These are phyloP conservation scores for Druceiella hillmani DNA, from an alignment of 2,888 invertebrate species.

Conservation along the genomic window DNA sequence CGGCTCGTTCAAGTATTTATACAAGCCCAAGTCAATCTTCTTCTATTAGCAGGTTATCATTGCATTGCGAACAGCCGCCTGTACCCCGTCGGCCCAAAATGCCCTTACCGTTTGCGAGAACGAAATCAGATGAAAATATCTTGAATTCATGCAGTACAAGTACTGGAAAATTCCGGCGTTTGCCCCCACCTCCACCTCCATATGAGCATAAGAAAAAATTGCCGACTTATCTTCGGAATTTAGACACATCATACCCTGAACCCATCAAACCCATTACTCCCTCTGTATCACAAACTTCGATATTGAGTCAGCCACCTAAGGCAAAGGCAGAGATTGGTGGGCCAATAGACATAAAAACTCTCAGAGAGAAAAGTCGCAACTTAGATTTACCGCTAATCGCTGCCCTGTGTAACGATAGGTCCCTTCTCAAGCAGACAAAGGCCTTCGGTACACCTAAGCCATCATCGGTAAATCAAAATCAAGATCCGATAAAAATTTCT, in stretches of 20 bases:
- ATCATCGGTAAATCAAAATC: constrained; percentile 45
- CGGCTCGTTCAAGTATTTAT: constrained; percentile 57
- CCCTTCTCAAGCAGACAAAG: constrained; percentile 82
- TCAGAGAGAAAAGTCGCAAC: constrained; percentile 84
- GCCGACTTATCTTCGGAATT: too few species aligned
- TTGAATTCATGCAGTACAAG: constrained; percentile 54
- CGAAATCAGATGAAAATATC: constrained; percentile 79
- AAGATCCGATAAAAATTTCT: constrained; percentile 33
- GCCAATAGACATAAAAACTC: constrained; percentile 67
- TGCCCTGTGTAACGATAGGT: constrained; percentile 88
- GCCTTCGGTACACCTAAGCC: constrained; percentile 75
- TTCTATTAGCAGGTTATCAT: constrained; percentile 58
- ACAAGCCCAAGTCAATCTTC: constrained; percentile 49
- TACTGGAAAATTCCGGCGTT: constrained; percentile 46
- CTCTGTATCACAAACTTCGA: constrained; percentile 28
- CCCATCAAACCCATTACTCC: constrained; percentile 14
- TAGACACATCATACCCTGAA: constrained; percentile 9
- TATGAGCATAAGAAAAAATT: constrained; percentile 41
- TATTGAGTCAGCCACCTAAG: constrained; percentile 24
- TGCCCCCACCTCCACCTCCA: constrained; percentile 48
- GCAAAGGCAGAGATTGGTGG: constrained; percentile 28
- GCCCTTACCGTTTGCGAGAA: constrained; percentile 55
- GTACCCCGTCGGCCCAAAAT: constrained; percentile 53
- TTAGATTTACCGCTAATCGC: constrained; percentile 88
- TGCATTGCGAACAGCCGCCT: constrained; percentile 62